Evolutionary conservation across 2,113 vertebrate genomes (phyloP).

Genomic region (Elephantulus edwardii): DNA sequence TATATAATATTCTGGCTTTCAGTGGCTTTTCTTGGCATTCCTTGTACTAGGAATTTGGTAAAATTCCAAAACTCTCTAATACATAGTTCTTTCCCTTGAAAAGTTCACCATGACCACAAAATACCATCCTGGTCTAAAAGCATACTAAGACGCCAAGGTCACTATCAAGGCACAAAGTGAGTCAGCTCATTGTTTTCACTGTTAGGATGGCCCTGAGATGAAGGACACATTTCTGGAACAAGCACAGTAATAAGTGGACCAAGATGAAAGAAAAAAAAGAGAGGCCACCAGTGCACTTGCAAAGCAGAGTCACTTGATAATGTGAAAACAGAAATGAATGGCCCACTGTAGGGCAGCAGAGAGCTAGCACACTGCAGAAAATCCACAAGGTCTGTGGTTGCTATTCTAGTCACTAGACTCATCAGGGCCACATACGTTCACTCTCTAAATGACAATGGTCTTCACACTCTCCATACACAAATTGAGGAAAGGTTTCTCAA

Average conservation of each 20-base stretch:
- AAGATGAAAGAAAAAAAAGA: constrained; percentile 10
- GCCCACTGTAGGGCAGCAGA: accelerated
- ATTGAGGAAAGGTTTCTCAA: too few relatives aligned
- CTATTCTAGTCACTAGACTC: neutral
- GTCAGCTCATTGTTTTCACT: constrained; percentile 36
- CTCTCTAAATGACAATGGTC: neutral
- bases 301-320: neutral
- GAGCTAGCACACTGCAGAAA: accelerated
- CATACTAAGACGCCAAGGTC: constrained; percentile 65
- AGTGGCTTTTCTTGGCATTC: neutral
- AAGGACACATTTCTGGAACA: constrained; percentile 68
- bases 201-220: constrained; percentile 61
- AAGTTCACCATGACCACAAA: neutral
- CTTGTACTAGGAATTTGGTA: neutral
- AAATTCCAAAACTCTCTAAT: neutral
- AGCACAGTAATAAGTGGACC: constrained; percentile 54
- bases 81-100: neutral
- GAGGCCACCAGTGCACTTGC: neutral
- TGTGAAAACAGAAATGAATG: neutral
- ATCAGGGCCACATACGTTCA: too few relatives aligned
- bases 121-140: constrained; percentile 43
- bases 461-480: accelerated
- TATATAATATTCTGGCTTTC: neutral
- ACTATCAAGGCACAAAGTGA: neutral
- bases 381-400: neutral